Evolutionary conservation across 2,797 vertebrate species (phyloP), one percentile per base, ranked within the genome.

Genomic region (Eremophila alpestris): DNA sequence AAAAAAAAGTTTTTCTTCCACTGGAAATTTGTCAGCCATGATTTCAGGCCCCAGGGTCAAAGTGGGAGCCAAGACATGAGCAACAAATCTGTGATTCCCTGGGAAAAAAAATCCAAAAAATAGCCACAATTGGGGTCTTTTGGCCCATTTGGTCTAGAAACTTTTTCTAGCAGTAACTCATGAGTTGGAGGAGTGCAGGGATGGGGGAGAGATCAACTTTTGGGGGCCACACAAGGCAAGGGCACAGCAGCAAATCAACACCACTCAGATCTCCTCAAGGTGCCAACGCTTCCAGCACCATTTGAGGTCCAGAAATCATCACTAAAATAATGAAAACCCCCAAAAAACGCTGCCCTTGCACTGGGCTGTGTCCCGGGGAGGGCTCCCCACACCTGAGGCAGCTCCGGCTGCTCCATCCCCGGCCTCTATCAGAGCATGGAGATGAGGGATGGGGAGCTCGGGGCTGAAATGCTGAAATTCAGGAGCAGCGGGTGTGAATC

Each of bases 401-500:
- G 67, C 21, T 17, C 16, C 2, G 29, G 84, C 92, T 3, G 12
- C 80, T 41, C 83, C 92, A 21, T 73, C 51, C 90, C 34, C 23
- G 10, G 5, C 70, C 71, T 60, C 67, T 68, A 62, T 78, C 93
- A 73, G 82, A 41, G 26, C 24, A 38, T 8, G 14, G 65, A 58
- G 32, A 27, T 62, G 51, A 27, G 19, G 79, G 83, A 20, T 16
- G 15, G 30, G 83, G 60, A 89, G 64, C 6, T 27, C 32, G 45
- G 11, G 55, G 74, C 27, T 2, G 6, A 30, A 73, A 23, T 89
- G 96, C 63, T 32, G 96, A 17, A 82, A 65, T 76, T 46, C 96
- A 71, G 83, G 95, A 90, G 96, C 92, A 48, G 15, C 46, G 0
- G 63, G 88, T 68, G 7, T 95, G 96, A 96, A 65, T 96, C 96